Base-by-base conservation (phyloP, 2,888 invertebrate genomes). In the Dromius quadrimaculatus region DNA sequence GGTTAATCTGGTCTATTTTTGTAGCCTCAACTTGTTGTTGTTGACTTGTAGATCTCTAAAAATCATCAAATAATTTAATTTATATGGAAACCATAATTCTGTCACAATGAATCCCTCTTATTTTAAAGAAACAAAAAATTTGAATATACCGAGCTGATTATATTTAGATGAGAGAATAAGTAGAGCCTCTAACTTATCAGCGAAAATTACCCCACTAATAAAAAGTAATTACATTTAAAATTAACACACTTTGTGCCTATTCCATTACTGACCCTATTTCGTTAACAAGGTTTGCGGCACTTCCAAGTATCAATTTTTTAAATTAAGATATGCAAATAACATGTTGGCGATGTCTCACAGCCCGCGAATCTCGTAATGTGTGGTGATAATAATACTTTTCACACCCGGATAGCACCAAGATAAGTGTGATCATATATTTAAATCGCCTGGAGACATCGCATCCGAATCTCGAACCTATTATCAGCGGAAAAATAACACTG, bases 281-380 rank as follows among this genome's bases (percentile, higher is more conserved):
- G 6, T 9, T 22, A 47, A 47, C 50, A 54, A 54, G 50, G 50
- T 54, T 13, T 54, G 1, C 23, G 23, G 50, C 23, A 47, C 11
- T 54, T 54, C 28, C 36, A 23, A 54, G 50, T 54, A 54, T 54
- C 28, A 54, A 54, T 59, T 36, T 36, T 36, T 34, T 9, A 11
- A 36, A 36, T 36, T 59, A 59, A 59, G 38, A 59, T 59, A 59
- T 59, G 59, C 59, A 59, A 59, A 59, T 59, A 28, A 59, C 36
- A 15, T 34, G 59, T 59, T 36, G 34, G 6, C n/a, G 36, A 11
- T 8, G 23, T n/a, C 17, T 36, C n/a, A 20, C n/a, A 5, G 20
- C 36, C 19, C 19, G 59, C 59, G 59, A 59, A 59, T 59, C 36
- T 59, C 59, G 34, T 59, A 59, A 59, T 59, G 36, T 59, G 36